Evolutionary conservation across 2,888 invertebrate species (phyloP), one percentile per base, ranked within the genome.

Genomic region (Leucoma salicis): DNA sequence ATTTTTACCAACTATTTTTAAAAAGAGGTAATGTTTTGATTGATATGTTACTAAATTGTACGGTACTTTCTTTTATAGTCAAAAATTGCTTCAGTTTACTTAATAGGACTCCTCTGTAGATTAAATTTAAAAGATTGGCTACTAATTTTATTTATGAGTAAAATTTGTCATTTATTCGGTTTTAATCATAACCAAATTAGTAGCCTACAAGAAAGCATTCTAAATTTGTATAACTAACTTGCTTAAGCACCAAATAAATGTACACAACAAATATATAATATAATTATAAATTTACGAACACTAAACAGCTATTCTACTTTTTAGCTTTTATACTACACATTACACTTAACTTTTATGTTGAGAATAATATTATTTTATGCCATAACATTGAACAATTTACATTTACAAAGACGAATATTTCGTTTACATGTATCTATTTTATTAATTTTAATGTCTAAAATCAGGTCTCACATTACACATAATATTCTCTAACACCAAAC

Each of bases 1-100:
- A n/a, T n/a, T n/a, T n/a, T n/a, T n/a, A n/a, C n/a, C n/a, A n/a
- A 39, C 40, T 34, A 40, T 34, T 36, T 38, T 35, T 7, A 51
- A 64, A 66, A 64, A 49, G 66, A 65, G 66, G 55, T 67, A 60
- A 60, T 44, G n/a, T 27, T 53, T 60, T 54, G 46, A 64, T 74
- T 83, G 85, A 85, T 85, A 85, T 85, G 85, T 85, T 55, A 62
- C 51, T 58, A 60, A 74, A 74, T 76, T 78, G 70, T 72, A 73
- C 64, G 67, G 67, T 58, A 50, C 46, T 46, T 54, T 57, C 44
- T 56, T 49, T 52, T 63, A 71, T 74, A 74, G 74, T 73, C 45
- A 42, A 55, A 58, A 55, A 79, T 81, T 81, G 76, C 76, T 81
- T 78, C 53, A 48, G 52, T 66, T 57, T 39, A 44, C 51, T 47